Conservation (phyloP, 2,113 vertebrate genomes). For the Labeo catla region DNA sequence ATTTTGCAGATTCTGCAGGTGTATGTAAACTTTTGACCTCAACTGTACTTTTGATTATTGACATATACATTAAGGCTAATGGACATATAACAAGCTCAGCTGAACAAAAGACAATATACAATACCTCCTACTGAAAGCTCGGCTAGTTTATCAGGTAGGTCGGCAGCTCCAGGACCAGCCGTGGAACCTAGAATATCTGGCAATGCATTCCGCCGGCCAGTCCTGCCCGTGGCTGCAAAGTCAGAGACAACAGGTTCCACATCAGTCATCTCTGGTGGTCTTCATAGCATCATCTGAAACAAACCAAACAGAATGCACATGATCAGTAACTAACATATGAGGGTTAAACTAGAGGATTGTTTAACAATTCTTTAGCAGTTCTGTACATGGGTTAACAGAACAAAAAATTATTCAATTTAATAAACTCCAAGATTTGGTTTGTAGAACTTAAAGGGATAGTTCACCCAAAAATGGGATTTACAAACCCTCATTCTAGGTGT, state of each 20-base stretch:
- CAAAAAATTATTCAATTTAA: background rate
- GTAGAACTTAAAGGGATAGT: background rate
- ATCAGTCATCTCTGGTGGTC: constrained; percentile 86
- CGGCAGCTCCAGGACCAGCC: constrained; percentile 71
- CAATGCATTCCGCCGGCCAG: constrained; percentile 86
- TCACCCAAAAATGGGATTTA: no score
- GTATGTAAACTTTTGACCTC: no score
- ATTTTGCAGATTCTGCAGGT: no score
- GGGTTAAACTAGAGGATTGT: background rate
- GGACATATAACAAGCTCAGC: background rate
- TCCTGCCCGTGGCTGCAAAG: constrained; percentile 83
- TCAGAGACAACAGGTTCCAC: constrained; percentile 82
- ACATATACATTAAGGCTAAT: background rate
- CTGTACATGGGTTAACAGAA: background rate
- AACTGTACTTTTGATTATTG: background rate
- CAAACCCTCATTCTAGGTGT: no score
- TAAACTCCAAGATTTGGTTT: background rate
- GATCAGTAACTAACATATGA: background rate
- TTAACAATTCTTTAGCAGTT: background rate
- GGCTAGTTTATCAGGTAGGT: constrained; percentile 80
- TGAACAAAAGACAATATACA: background rate
- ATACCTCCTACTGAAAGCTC: constrained; percentile 81
- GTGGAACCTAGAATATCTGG: constrained; percentile 83
- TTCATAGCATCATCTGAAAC: constrained; percentile 83
- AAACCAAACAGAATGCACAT: background rate